Conservation (phyloP, 2,888 invertebrate species). For the Xanthorhoe designata region DNA sequence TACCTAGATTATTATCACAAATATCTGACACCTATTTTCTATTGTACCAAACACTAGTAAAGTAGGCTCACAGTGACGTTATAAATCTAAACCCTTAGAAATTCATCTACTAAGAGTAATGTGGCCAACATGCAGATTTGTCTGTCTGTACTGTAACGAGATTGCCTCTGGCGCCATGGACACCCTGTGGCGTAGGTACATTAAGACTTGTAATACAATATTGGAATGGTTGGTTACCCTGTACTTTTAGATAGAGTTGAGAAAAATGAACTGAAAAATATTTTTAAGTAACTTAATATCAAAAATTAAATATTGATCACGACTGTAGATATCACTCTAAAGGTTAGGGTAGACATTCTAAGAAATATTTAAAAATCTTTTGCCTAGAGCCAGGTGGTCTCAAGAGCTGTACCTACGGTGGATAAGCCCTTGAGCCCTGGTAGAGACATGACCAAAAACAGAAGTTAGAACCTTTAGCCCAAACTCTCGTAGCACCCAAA, state of each 20-base stretch:
- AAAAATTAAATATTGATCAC: too few species aligned
- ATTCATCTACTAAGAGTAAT: conserved; percentile 20
- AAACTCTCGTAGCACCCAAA: conserved; percentile 7
- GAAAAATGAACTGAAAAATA: not conserved
- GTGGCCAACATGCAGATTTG: conserved; percentile 29
- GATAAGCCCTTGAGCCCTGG: too few species aligned
- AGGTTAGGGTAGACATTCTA: too few species aligned
- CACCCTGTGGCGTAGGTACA: conserved; percentile 38
- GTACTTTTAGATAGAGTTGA: conserved; percentile 21
- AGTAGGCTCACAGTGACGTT: not conserved
- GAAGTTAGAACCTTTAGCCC: too few species aligned
- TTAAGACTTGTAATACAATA: conserved; percentile 34
- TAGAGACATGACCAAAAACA: too few species aligned
- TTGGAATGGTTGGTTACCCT: conserved; percentile 39
- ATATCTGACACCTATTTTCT: too few species aligned
- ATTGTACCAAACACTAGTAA: not conserved
- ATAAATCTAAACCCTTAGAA: conserved; percentile 8
- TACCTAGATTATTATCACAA: too few species aligned
- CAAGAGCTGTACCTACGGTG: too few species aligned
- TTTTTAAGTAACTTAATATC: not conserved
- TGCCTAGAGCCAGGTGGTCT: too few species aligned
- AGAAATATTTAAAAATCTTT: too few species aligned
- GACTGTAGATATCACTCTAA: not conserved
- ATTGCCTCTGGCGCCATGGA: conserved; percentile 39
- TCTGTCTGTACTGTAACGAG: conserved; percentile 31